These are phyloP conservation scores for Bombus soroeensis DNA, from an alignment of 1,140 invertebrate genomes.

Conservation along the genomic window DNA sequence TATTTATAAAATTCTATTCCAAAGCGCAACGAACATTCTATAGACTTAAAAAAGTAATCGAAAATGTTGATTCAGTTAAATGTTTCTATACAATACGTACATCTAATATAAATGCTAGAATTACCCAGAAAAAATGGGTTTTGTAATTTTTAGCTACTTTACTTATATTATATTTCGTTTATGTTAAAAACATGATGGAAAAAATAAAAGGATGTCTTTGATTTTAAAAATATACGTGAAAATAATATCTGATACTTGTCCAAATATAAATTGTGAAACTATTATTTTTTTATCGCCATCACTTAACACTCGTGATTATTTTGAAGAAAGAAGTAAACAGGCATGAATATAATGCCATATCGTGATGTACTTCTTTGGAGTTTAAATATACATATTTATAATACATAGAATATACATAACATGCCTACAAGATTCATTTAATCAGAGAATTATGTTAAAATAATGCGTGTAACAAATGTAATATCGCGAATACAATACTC, in stretches of 20 bases:
- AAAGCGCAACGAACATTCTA: neutral
- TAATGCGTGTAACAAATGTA: conserved; percentile 15
- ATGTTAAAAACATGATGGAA: conserved; percentile 12
- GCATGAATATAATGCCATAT: conserved; percentile 14
- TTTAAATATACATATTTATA: conserved; percentile 59
- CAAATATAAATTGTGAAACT: neutral
- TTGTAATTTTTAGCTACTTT: conserved; percentile 24
- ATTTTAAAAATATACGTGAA: neutral
- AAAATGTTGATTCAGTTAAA: conserved; percentile 19
- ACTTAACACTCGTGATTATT: conserved; percentile 4
- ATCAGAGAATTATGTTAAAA: conserved; percentile 60
- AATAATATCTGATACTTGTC: neutral
- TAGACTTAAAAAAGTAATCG: conserved; percentile 47
- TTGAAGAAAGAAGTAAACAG: conserved; percentile 6
- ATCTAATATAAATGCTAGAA: conserved; percentile 33
- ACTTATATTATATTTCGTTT: neutral
- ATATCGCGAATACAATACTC: conserved; percentile 1
- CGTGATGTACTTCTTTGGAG: conserved; percentile 19
- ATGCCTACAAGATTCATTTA: conserved; percentile 47
- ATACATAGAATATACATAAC: conserved; percentile 61
- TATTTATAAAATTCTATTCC: conserved; percentile 23
- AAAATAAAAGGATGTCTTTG: neutral
- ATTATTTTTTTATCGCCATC: neutral
- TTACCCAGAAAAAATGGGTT: conserved; percentile 3
- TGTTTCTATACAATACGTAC: conserved; percentile 27